Base-by-base conservation (phyloP, 1,140 invertebrate genomes). In the Saccostrea cuccullata region DNA sequence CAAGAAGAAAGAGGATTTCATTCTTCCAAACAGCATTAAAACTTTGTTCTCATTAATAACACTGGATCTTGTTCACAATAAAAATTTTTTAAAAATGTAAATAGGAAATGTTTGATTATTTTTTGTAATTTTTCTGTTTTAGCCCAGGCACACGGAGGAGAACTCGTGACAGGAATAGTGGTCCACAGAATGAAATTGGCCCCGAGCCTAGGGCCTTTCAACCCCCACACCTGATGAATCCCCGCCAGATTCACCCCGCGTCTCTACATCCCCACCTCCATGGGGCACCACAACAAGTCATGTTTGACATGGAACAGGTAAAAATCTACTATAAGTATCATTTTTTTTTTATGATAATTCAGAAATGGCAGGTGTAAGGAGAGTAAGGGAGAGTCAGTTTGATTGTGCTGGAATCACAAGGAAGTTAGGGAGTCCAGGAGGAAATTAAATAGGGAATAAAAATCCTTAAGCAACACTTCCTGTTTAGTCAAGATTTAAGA, bases 161-260 rank as follows among this genome's bases (percentile, higher is more conserved):
- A 67, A 90, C 88, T 56, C 90, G 91, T 85, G 92, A 93, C 55
- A 88, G 93, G 23, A 92, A 93, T 89, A 84, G 86, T 15, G 47
- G 87, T 30, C 89, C 84, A 23, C 91, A 90, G 30, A 90, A 89
- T 84, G 92, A 94, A 55, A 58, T 17, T 60, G 93, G 92, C 11
- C 93, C 93, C 23, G 93, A 94, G 26, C 85, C 92, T 20, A 90
- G 93, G 13, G 93, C 93, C 36, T 94, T 94, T 88, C 93, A 94
- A 87, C 93, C 93, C 11, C 93, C 93, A 77, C 70, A 88, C 73
- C 87, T 90, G 67, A 84, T 91, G 85, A 87, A 88, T 6, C 88
- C 90, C 26, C 88, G 89, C 82, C 92, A 92, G 87, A 90, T 92
- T 26, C 93, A 94, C 84, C 92, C 93, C 26, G 91, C 93, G 15